These are phyloP conservation scores for Helobdella robusta DNA, from an alignment of 2,888 invertebrate species.

Conservation along the genomic window DNA sequence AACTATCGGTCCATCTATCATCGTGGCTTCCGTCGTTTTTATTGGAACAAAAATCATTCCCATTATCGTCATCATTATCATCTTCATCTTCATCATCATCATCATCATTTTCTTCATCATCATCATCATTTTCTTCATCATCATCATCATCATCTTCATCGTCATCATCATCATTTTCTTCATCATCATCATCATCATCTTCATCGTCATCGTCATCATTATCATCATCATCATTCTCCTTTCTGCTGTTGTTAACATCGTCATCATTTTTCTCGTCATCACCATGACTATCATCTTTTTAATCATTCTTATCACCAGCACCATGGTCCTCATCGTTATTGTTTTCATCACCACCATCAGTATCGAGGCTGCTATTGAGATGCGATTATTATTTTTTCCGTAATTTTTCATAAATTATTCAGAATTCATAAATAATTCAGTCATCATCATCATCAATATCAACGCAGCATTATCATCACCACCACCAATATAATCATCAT, in stretches of 20 bases:
- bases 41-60: not conserved
- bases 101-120: slow-evolving; percentile 9
- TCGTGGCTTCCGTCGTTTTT: not conserved
- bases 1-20: not conserved
- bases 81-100: not conserved
- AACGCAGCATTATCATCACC: too few relatives aligned
- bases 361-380: too few relatives aligned
- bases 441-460: too few relatives aligned
- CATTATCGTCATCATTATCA: not conserved
- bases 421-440: too few relatives aligned
- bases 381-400: too few relatives aligned
- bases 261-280: slow-evolving; percentile 2
- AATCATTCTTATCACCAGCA: not conserved
- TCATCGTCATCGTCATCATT: slow-evolving; percentile 22
- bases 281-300: not conserved
- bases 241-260: slow-evolving; percentile 10
- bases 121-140: slow-evolving; percentile 12
- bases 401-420: too few relatives aligned
- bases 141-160: slow-evolving; percentile 12
- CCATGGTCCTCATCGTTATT: not conserved
- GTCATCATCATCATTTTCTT: slow-evolving; percentile 11
- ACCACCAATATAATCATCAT: too few relatives aligned
- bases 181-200: slow-evolving; percentile 15
- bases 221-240: slow-evolving; percentile 20
- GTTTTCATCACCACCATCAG: not conserved